Base-by-base conservation (phyloP, 2,888 invertebrate species). In the Metellina segmentata region DNA sequence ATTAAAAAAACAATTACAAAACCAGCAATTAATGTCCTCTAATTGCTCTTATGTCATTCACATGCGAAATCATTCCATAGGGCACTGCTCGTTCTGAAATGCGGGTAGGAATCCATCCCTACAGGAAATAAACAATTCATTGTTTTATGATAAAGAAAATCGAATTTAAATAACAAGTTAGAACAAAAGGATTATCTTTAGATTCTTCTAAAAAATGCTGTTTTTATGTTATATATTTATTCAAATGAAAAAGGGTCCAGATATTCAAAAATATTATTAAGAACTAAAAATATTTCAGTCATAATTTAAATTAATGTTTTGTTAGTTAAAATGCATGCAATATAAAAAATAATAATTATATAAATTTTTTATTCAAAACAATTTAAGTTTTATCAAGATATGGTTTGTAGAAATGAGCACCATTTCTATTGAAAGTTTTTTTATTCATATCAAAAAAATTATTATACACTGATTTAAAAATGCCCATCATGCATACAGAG, bases 61-160 rank as follows among this genome's bases (percentile, higher is more conserved):
- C 48, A 61, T 90, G 90, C 11, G 69, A 51, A 6, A 72, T 16
- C 90, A 90, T 90, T 34, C 83, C 90, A 20, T 51, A 78, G 6
- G 90, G 78, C 16, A 90, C 61, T 7, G 79, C 85, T n/a, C 49
- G 77, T 48, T 90, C 90, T 8, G 70, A 78, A 20, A 90, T 34
- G 34, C 78, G 49, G 7, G 83, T 83, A 6, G 90, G 85, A 8
- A 90, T 16, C 90, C 90, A 90, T 9, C 90, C 90, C 90, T 90
- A 51, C 9, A 70, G 72, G 53, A 72, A 61, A 85, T 19, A 61
- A 8, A 70, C 20, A 20, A 19, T 51, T 16, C 13, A 16, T 52
- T 48, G 7, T 74, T 74, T n/a, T 74, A 5, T 19, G 74, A 74
- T 20, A 74, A 74, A 19, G 11, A 5, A n/a, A 11, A 19, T 6